Evolutionary conservation across 2,797 vertebrate species (phyloP).

Genomic region (Peromyscus eremicus): DNA sequence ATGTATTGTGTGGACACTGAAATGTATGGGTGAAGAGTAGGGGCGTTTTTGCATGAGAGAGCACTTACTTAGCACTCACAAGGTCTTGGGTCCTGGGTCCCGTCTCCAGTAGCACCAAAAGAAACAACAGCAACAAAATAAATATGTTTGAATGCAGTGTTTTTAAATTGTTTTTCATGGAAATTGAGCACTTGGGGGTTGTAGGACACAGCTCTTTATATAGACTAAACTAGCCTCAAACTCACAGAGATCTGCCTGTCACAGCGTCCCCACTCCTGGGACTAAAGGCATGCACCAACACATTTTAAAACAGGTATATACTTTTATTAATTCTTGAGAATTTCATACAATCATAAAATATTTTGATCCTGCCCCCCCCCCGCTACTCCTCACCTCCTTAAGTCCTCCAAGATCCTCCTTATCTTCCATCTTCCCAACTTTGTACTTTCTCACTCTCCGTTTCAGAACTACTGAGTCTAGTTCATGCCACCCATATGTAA

Average conservation of each 20-base stretch:
- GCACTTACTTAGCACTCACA: too few species aligned
- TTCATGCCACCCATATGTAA: neutral
- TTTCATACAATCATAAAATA: neutral
- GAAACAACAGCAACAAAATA: neutral
- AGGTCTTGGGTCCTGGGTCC: neutral
- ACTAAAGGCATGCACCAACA: neutral
- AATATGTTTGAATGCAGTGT: neutral
- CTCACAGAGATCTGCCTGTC: neutral
- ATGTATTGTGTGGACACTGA: neutral
- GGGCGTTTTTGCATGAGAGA: too few species aligned
- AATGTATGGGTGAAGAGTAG: neutral
- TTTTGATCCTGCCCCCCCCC: too few species aligned
- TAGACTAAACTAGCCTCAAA: neutral
- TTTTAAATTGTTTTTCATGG: conserved; percentile 9
- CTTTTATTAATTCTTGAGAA: neutral
- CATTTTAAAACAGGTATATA: neutral
- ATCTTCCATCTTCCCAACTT: neutral
- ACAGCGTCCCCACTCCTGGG: neutral
- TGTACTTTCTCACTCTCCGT: neutral
- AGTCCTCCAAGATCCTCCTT: neutral
- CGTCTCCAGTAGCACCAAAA: neutral
- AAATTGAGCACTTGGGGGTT: neutral
- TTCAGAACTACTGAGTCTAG: neutral
- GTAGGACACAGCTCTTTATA: neutral
- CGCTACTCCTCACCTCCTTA: too few species aligned